These are phyloP conservation scores for Dysidea cf. avara DNA, from an alignment of 37 sponge, comb jelly and placozoan genomes.

Conservation along the genomic window DNA sequence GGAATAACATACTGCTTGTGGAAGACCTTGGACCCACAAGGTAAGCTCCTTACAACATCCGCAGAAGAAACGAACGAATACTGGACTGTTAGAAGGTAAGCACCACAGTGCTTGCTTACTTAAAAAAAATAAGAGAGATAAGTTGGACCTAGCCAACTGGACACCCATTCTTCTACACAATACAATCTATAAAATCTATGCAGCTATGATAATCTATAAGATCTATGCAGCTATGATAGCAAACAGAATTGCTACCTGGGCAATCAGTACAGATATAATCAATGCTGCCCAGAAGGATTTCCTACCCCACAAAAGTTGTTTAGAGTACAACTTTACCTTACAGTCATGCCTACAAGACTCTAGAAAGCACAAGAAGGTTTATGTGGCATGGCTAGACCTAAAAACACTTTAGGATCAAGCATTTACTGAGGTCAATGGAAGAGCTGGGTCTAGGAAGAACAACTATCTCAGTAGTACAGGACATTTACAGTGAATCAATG, in stretches of 20 bases:
- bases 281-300: not conserved
- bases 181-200: slow-evolving; percentile 50
- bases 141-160: slow-evolving; percentile 18
- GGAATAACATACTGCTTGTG: slow-evolving; percentile 29
- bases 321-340: slow-evolving; percentile 9
- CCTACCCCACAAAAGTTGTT: slow-evolving; percentile 1
- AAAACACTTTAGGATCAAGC: slow-evolving; percentile 36
- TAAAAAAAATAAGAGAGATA: slow-evolving; percentile 48
- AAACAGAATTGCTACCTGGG: not conserved
- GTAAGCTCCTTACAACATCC: no score
- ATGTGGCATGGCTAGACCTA: slow-evolving; percentile 2
- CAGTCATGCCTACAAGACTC: not conserved
- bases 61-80: no score
- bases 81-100: no score
- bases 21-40: no score
- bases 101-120: no score
- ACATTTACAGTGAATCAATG: slow-evolving; percentile 3
- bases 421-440: not conserved
- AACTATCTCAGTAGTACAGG: not conserved
- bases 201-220: no score
- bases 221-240: slow-evolving; percentile 42
- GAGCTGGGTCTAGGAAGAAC: not conserved
- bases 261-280: not conserved
- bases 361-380: not conserved
- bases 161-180: slow-evolving; percentile 47